These are phyloP conservation scores for Loxodonta africana DNA, from an alignment of 2,113 vertebrate species.

Conservation along the genomic window DNA sequence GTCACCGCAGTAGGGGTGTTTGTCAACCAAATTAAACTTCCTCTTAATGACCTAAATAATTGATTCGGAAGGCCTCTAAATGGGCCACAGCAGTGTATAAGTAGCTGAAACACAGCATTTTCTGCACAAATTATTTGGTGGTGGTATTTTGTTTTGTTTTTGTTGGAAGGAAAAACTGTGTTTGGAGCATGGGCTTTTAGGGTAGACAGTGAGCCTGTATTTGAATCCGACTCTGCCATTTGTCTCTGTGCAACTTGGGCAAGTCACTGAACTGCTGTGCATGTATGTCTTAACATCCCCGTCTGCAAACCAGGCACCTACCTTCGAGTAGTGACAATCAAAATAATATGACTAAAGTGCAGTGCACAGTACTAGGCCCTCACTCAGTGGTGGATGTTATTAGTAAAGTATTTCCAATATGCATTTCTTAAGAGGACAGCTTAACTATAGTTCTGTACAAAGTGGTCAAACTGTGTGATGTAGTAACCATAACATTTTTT, in stretches of 20 bases:
- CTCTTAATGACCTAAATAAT: conserved; percentile 83
- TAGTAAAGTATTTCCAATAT: conserved; percentile 16
- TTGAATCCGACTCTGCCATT: conserved; percentile 34
- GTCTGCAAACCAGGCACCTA: background rate
- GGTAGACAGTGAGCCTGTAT: background rate
- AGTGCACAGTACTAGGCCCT: background rate
- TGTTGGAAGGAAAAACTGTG: conserved; percentile 20
- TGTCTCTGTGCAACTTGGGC: background rate
- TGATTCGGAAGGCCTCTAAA: conserved; percentile 78
- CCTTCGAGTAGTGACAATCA: background rate
- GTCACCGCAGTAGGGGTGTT: conserved; percentile 81
- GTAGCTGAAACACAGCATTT: conserved; percentile 58
- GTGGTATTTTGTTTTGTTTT: conserved; percentile 49
- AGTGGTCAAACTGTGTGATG: background rate
- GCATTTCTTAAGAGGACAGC: background rate
- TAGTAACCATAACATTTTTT: background rate
- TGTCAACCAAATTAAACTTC: conserved; percentile 84
- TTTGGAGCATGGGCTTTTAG: background rate
- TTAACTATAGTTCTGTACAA: conserved; percentile 36
- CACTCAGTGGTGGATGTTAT: background rate
- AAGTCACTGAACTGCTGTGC: background rate
- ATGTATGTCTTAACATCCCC: background rate
- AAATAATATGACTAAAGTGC: background rate
- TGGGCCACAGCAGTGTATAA: conserved; percentile 61
- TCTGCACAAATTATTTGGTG: conserved; percentile 49